These are phyloP conservation scores for Exocentrus adspersus DNA, from an alignment of 2,888 invertebrate species.

Conservation along the genomic window DNA sequence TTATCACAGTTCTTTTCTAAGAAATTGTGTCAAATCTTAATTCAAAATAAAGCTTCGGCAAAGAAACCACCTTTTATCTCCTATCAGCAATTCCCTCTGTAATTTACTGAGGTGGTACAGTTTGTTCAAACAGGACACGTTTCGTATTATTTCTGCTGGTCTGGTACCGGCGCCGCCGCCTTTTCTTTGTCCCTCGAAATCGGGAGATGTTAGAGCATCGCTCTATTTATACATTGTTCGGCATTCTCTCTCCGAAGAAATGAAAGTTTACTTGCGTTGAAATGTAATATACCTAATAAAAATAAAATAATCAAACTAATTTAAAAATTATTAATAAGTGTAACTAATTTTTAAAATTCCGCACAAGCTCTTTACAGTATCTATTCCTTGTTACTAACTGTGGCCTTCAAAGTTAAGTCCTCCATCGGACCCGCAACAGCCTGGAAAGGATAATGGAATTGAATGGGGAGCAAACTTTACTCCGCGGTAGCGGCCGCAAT, in stretches of 20 bases:
- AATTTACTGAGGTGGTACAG: constrained; percentile 12
- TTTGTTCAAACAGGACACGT: constrained; percentile 23
- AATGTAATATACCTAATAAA: no score
- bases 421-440: constrained; percentile 18
- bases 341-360: no score
- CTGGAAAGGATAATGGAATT: constrained; percentile 26
- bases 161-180: constrained; percentile 24
- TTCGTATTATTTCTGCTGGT: constrained; percentile 21
- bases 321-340: no score
- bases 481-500: constrained; percentile 15
- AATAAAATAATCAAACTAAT: no score
- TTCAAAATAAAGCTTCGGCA: no score
- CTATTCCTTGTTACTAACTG: constrained; percentile 7
- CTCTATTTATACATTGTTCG: constrained; percentile 10
- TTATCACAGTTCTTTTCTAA: no score
- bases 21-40: no score
- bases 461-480: constrained; percentile 17
- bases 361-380: constrained; percentile 11
- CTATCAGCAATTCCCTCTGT: constrained; percentile 9
- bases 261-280: constrained; percentile 15
- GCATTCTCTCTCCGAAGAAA: constrained; percentile 3
- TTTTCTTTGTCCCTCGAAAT: constrained; percentile 14
- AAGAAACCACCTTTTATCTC: not conserved
- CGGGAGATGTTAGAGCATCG: constrained; percentile 1
- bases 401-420: constrained; percentile 24